A percentile compares a stretch with the other conserved stretches of the same genome.
These are phyloP conservation scores for Drosophila suboccidentalis DNA, from an alignment of 2,888 invertebrate genomes.

Conservation along the genomic window DNA sequence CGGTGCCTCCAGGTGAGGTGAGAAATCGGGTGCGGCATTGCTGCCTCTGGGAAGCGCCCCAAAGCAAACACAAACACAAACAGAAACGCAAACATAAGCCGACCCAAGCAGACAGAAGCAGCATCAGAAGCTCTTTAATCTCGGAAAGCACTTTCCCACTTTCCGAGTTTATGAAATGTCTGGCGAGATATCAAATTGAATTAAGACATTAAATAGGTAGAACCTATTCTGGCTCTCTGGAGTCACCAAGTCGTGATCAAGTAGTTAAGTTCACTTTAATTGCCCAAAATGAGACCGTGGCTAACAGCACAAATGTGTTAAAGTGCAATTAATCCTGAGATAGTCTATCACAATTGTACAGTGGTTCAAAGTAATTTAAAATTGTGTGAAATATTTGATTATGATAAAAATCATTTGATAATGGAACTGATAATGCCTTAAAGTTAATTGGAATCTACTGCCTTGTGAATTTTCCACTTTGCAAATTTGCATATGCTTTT, in stretches of 20 bases:
- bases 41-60: constrained; percentile 40
- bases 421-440: not conserved
- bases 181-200: constrained; percentile 30
- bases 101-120: constrained; percentile 48
- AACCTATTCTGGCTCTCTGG: constrained; percentile 40
- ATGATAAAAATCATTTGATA: not conserved
- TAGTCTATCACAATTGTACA: constrained; percentile 5
- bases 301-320: constrained; percentile 30
- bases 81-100: constrained; percentile 29
- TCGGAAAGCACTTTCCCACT: constrained; percentile 46
- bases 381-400: not conserved
- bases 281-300: constrained; percentile 42
- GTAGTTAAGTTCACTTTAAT: constrained; percentile 56
- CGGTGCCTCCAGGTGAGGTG: constrained; percentile 74
- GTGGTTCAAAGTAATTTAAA: constrained; percentile 10
- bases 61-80: constrained; percentile 40
- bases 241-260: constrained; percentile 63
- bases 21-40: constrained; percentile 68
- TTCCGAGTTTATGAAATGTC: constrained; percentile 51
- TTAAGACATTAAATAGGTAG: constrained; percentile 50
- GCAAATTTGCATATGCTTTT: not conserved
- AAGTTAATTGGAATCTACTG: not conserved
- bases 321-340: constrained; percentile 34
- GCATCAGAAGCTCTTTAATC: constrained; percentile 72
- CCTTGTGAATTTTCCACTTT: not conserved